Conservation (phyloP, 2,888 invertebrate genomes). For the Ormyrus rosae region DNA sequence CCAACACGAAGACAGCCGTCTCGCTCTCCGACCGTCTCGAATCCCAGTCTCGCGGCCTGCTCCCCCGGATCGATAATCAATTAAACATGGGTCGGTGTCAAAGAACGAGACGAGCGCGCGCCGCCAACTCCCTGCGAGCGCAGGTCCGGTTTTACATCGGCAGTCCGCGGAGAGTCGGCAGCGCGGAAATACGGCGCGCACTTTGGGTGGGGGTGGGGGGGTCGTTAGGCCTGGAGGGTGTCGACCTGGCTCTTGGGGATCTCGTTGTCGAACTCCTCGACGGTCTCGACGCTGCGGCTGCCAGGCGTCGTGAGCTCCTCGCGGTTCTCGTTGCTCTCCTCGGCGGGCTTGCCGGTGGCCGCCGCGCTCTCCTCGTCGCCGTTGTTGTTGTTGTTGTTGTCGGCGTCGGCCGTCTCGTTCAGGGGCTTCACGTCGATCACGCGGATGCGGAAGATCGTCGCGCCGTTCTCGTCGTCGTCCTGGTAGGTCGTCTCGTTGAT, state of each 20-base stretch:
- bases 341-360: neutral
- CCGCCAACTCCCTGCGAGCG: neutral
- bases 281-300: slow-evolving; percentile 68
- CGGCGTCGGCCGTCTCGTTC: slow-evolving; percentile 59
- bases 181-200: neutral
- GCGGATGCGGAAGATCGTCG: slow-evolving; percentile 75
- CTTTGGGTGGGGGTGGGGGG: neutral
- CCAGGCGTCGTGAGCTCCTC: slow-evolving; percentile 46
- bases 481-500: slow-evolving; percentile 78
- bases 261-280: slow-evolving; percentile 73
- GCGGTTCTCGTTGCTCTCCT: slow-evolving; percentile 17
- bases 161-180: neutral
- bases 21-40: slow-evolving; percentile 29
- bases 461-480: slow-evolving; percentile 72
- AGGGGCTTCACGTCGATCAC: slow-evolving; percentile 76
- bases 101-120: neutral
- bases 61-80: neutral
- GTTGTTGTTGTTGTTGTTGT: neutral
- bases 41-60: neutral
- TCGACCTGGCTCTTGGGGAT: slow-evolving; percentile 70
- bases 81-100: neutral
- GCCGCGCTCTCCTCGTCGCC: neutral
- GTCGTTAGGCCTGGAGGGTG: slow-evolving; percentile 65
- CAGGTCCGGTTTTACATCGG: neutral
- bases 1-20: neutral